phyloP scores from a whole-genome alignment of 2,797 vertebrate genomes.

The Philypnodon macrostomus region DNA sequence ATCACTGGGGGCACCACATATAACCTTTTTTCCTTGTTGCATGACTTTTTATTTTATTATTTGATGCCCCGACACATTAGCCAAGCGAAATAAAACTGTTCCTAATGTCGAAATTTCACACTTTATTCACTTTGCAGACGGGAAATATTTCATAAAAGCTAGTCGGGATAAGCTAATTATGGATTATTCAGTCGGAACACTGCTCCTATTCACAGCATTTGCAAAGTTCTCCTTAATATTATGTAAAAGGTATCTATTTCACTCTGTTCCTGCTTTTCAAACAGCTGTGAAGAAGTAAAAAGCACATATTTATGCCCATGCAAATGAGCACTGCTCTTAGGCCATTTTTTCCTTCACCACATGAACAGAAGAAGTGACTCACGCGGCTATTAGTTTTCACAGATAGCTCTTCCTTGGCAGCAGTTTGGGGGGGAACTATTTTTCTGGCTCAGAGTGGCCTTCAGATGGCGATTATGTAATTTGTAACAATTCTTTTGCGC shows the following conservation, averaged over 20 bases:
- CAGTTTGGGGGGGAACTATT: constrained; percentile 51
- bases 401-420: constrained; percentile 50
- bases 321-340: constrained; percentile 55
- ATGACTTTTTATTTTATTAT: constrained; percentile 28
- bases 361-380: constrained; percentile 47
- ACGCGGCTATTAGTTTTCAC: constrained; percentile 41
- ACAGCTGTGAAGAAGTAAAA: constrained; percentile 57
- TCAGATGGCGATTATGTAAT: constrained; percentile 53
- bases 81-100: constrained; percentile 36
- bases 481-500: constrained; percentile 44
- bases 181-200: constrained; percentile 24
- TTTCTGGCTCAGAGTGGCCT: constrained; percentile 39
- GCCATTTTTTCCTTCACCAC: constrained; percentile 36
- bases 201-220: constrained; percentile 44
- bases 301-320: constrained; percentile 65
- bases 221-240: constrained; percentile 47
- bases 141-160: constrained; percentile 28
- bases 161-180: constrained; percentile 37
- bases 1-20: constrained; percentile 61
- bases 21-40: constrained; percentile 68
- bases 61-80: constrained; percentile 35
- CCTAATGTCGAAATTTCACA: constrained; percentile 45
- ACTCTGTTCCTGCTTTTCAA: constrained; percentile 63
- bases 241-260: constrained; percentile 57
- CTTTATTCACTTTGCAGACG: constrained; percentile 22